Percentiles rank a stretch among this genome's conserved stretches.
phyloP scores from a whole-genome alignment of 1,140 invertebrate species.

The Mizuhopecten yessoensis region DNA sequence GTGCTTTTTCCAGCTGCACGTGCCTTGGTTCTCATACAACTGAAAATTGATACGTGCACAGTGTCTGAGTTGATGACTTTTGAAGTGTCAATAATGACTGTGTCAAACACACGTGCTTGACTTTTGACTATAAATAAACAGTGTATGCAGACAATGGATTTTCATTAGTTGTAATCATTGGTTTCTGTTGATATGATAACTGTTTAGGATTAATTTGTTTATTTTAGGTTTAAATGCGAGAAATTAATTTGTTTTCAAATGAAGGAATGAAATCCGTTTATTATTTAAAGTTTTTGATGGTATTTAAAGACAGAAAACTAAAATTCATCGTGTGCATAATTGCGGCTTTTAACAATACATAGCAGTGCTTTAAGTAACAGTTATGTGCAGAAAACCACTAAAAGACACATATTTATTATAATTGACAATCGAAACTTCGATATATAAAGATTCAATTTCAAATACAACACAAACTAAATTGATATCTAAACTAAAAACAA shows the following conservation, averaged over 20 bases:
- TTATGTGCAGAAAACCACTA: no score
- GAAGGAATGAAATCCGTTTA: not conserved
- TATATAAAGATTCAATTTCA: no score
- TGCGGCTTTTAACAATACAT: not conserved
- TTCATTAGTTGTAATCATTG: not conserved
- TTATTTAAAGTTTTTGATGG: not conserved
- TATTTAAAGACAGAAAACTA: not conserved
- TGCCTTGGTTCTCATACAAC: not conserved
- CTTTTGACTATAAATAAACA: constrained; percentile 35
- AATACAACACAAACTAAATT: no score
- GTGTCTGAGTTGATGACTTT: constrained; percentile 12
- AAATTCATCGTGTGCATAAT: not conserved
- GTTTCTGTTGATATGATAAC: not conserved
- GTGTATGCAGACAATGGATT: constrained; percentile 13
- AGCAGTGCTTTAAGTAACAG: no score
- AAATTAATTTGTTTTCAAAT: not conserved
- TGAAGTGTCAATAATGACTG: constrained; percentile 17
- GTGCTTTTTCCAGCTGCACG: constrained; percentile 36
- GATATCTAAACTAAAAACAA: no score
- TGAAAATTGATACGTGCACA: not conserved
- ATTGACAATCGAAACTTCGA: no score
- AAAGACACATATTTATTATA: no score
- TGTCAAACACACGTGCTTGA: constrained; percentile 22
- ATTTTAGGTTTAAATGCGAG: not conserved
- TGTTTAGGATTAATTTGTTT: constrained; percentile 1